Conservation (phyloP, 2,888 invertebrate species). For the Cephus pygmeus region DNA sequence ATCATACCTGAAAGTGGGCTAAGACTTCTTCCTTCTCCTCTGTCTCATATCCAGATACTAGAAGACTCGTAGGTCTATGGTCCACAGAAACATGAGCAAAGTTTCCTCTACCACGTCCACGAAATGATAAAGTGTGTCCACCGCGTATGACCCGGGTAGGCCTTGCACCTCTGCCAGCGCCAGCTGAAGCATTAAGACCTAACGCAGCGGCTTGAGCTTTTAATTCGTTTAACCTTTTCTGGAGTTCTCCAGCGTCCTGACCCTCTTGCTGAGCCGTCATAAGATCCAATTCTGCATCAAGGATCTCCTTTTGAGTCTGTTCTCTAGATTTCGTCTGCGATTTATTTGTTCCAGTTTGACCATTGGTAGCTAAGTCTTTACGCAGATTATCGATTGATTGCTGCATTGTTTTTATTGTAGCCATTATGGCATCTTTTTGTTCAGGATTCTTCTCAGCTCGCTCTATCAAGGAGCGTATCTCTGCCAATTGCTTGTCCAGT, state of each 20-base stretch:
- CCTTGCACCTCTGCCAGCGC: slow-evolving; percentile 41
- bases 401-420: slow-evolving; percentile 85
- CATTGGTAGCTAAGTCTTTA: slow-evolving; percentile 74
- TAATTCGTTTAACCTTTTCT: slow-evolving; percentile 78
- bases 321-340: slow-evolving; percentile 76
- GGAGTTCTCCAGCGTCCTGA: slow-evolving; percentile 84
- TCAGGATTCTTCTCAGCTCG: slow-evolving; percentile 83
- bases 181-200: slow-evolving; percentile 49
- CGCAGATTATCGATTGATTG: slow-evolving; percentile 84
- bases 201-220: slow-evolving; percentile 70
- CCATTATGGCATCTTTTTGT: slow-evolving; percentile 80
- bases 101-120: slow-evolving; percentile 60
- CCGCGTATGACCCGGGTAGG: slow-evolving; percentile 53
- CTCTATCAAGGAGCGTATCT: slow-evolving; percentile 86
- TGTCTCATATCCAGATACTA: slow-evolving; percentile 87
- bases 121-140: slow-evolving; percentile 44
- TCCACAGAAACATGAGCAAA: slow-evolving; percentile 77
- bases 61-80: slow-evolving; percentile 85
- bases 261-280: slow-evolving; percentile 91
- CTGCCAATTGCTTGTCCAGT: slow-evolving; percentile 88
- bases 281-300: slow-evolving; percentile 91
- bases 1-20: slow-evolving; percentile 84
- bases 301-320: slow-evolving; percentile 87
- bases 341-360: slow-evolving; percentile 61
- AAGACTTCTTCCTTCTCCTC: slow-evolving; percentile 85